These are phyloP conservation scores for Conus betulinus DNA, from an alignment of 1,140 invertebrate species.

Conservation along the genomic window DNA sequence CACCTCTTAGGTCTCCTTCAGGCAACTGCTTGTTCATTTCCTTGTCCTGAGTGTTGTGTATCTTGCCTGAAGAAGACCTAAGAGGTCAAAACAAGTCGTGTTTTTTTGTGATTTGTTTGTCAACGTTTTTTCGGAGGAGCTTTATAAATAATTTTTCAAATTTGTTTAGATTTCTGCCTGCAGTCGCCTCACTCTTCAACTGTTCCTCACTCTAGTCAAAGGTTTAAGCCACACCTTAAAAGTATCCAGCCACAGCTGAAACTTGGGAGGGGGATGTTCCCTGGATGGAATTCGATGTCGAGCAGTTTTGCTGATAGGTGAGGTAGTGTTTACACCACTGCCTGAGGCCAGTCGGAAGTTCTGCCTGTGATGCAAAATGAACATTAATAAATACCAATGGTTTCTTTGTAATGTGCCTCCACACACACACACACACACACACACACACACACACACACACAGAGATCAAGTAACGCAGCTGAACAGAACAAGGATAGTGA, in stretches of 20 bases:
- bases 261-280: conserved; percentile 87
- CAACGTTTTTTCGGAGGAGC: too few species aligned
- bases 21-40: too few species aligned
- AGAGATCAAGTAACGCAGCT: not conserved
- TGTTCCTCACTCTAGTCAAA: too few species aligned
- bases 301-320: not conserved
- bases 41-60: too few species aligned
- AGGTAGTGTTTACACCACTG: conserved; percentile 10
- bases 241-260: conserved; percentile 85
- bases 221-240: conserved; percentile 80
- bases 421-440: not conserved
- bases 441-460: not conserved
- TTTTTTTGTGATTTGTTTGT: too few species aligned
- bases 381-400: not conserved
- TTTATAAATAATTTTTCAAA: too few species aligned
- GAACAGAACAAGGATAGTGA: not conserved
- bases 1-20: too few species aligned
- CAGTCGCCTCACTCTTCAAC: too few species aligned
- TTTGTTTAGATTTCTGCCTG: too few species aligned
- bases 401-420: not conserved
- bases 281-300: conserved; percentile 82
- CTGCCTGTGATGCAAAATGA: not conserved
- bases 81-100: too few species aligned
- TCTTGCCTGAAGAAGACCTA: too few species aligned
- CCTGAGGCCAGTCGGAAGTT: not conserved